Percentiles rank a stretch among this genome's conserved stretches.
Conservation (phyloP, 2,888 invertebrate genomes). For the Keiferia lycopersicella region DNA sequence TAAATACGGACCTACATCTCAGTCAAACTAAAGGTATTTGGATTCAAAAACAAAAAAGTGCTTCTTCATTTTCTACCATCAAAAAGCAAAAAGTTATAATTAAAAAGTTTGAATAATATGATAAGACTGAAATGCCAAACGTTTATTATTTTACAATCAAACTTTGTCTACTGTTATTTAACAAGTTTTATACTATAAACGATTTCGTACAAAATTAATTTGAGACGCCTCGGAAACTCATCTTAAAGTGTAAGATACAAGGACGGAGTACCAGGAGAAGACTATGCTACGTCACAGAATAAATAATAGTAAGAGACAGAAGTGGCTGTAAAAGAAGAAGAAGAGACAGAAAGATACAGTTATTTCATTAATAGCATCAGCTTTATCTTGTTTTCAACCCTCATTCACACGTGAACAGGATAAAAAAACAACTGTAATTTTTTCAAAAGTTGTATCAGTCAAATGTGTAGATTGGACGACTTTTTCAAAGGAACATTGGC, state of each 20-base stretch:
- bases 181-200: conserved; percentile 22
- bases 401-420: too few species aligned
- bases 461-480: too few species aligned
- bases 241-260: background rate
- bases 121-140: conserved; percentile 11
- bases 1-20: too few species aligned
- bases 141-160: conserved; percentile 27
- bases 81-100: conserved; percentile 15
- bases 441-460: too few species aligned
- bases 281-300: background rate
- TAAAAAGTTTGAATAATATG: conserved; percentile 8
- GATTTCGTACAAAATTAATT: conserved; percentile 23
- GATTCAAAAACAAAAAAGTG: too few species aligned
- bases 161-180: conserved; percentile 19
- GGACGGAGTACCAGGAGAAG: background rate
- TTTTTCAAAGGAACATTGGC: too few species aligned
- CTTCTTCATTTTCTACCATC: background rate
- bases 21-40: too few species aligned
- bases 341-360: background rate
- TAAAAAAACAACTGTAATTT: too few species aligned
- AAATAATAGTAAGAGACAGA: too few species aligned
- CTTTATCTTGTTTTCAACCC: too few species aligned
- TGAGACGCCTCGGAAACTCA: conserved; percentile 20
- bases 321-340: too few species aligned
- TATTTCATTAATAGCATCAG: too few species aligned